Evolutionary conservation across 2,797 vertebrate genomes (phyloP), one percentile per base, ranked within the genome.

Genomic region (Thunnus albacares): DNA sequence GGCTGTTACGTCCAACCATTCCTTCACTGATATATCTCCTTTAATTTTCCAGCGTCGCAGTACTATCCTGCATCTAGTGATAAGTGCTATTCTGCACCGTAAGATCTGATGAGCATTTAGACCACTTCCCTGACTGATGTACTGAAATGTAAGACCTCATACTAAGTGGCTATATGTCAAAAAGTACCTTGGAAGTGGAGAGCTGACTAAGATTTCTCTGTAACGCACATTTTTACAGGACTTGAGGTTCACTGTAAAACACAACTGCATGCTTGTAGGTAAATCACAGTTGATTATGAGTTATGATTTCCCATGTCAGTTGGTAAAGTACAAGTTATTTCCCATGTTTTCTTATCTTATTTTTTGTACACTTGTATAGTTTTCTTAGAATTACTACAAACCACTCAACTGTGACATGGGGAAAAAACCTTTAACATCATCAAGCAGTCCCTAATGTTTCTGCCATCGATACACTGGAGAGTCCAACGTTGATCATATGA

Each of bases 211-310:
- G 17, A 13, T 71, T 63, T 57, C 38, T 62, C 14, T 14, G 2
- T 43, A 20, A 67, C 41, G 20, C 6, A 51, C 22, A 24, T 76
- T 76, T 43, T 33, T 47, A 18, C 28, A 49, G 24, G 4, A 26
- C 15, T 43, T 51, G 14, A 43, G 58, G 1, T 82, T 81, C 45
- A 57, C 78, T 67, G 45, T 61, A 67, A 75, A 68, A n/a, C 68
- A 62, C 47, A 82, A 35, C 65, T 57, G 10, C 5, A 6, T 8
- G 18, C 26, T n/a, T 55, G 59, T 28, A 38, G 70, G 20, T 60
- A 75, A 62, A 81, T 77, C 15, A 51, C 28, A 1, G 53, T 13
- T 49, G 33, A 26, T 65, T 63, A 41, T 43, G 59, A 41, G 43
- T 77, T 62, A 28, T 57, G 43, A 62, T 78, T 85, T 79, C 41